Conservation (phyloP, 2,888 invertebrate species). For the Beris morrisii region DNA sequence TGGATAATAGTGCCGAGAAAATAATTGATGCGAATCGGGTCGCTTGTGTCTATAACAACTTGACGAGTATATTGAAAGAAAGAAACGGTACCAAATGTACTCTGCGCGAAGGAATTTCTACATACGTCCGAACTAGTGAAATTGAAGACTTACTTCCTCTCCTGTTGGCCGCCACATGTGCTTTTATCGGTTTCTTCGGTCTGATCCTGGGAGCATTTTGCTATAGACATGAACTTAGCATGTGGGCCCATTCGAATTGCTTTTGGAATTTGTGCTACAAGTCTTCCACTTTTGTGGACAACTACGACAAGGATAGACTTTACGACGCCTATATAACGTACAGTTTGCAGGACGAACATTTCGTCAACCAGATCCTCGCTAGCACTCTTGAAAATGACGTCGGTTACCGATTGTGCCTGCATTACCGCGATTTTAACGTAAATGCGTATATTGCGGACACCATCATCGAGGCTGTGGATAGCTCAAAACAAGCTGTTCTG, state of each 20-base stretch:
- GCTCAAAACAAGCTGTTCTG: slow-evolving; percentile 85
- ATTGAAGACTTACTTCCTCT: slow-evolving; percentile 82
- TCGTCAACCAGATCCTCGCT: slow-evolving; percentile 85
- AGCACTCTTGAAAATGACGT: slow-evolving; percentile 84
- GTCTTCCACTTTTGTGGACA: slow-evolving; percentile 75
- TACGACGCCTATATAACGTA: slow-evolving; percentile 96
- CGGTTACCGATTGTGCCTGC: slow-evolving; percentile 84
- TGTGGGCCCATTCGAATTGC: slow-evolving; percentile 86
- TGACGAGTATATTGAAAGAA: slow-evolving; percentile 73
- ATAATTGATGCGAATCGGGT: slow-evolving; percentile 77
- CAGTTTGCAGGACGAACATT: slow-evolving; percentile 89
- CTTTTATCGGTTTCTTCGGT: slow-evolving; percentile 75
- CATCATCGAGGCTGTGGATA: slow-evolving; percentile 88
- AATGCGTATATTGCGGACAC: slow-evolving; percentile 89
- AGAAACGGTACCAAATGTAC: slow-evolving; percentile 79
- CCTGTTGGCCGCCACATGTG: slow-evolving; percentile 74
- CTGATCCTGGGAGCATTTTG: slow-evolving; percentile 77
- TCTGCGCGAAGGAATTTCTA: slow-evolving; percentile 70
- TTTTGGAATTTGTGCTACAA: slow-evolving; percentile 85
- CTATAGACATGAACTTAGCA: slow-evolving; percentile 77
- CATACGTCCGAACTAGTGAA: slow-evolving; percentile 64
- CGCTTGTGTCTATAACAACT: slow-evolving; percentile 74
- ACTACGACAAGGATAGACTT: slow-evolving; percentile 76
- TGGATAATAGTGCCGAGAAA: slow-evolving; percentile 76
- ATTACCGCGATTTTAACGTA: slow-evolving; percentile 88